Evolutionary conservation across 2,797 vertebrate species (phyloP).

Genomic region (Botia almorhae): DNA sequence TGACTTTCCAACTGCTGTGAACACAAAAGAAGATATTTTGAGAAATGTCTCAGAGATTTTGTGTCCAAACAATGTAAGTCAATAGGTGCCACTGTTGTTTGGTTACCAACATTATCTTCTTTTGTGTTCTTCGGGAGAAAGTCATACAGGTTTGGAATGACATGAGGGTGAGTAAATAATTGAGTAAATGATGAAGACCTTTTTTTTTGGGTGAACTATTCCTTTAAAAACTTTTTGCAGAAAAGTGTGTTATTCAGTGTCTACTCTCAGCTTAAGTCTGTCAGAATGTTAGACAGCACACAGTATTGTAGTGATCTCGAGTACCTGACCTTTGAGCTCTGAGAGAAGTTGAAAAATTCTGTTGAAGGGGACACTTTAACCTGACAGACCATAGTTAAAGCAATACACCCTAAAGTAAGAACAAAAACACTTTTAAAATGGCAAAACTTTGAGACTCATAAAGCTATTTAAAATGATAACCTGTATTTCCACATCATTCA

Average conservation of each 20-base stretch:
- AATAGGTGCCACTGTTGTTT: too few relatives aligned
- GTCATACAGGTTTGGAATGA: too few relatives aligned
- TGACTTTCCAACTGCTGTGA: too few relatives aligned
- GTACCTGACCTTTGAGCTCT: constrained; percentile 21
- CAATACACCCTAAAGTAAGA: neutral
- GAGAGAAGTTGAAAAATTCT: neutral
- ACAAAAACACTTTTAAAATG: neutral
- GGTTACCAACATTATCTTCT: too few relatives aligned
- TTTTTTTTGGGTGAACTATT: neutral
- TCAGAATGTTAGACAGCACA: constrained; percentile 38
- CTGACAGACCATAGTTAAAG: neutral
- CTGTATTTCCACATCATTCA: constrained; percentile 18
- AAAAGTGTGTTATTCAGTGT: constrained; percentile 9
- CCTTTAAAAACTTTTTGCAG: neutral
- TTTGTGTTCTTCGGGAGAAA: too few relatives aligned
- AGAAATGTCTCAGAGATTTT: too few relatives aligned
- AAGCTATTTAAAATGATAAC: neutral
- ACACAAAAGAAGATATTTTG: too few relatives aligned
- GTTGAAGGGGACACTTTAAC: neutral
- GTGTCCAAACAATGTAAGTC: too few relatives aligned
- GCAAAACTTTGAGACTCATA: neutral
- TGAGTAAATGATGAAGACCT: too few relatives aligned
- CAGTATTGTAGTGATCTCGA: constrained; percentile 38
- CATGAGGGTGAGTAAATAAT: too few relatives aligned
- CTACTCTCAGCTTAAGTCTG: constrained; percentile 28